Conservation (phyloP, 2,797 vertebrate species). For the Trachops cirrhosus region DNA sequence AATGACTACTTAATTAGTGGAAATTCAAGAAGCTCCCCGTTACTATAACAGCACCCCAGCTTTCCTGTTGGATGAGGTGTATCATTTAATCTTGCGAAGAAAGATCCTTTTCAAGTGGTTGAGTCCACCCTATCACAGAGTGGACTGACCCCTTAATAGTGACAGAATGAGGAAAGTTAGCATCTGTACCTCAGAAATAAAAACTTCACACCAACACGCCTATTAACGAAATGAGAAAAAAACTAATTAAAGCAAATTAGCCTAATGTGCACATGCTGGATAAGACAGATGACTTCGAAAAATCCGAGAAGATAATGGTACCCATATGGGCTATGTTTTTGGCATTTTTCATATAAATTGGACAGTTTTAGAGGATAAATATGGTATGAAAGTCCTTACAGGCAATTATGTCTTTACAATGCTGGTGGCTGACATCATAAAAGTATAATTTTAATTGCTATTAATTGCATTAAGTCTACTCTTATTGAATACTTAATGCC, state of each 20-base stretch:
- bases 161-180: constrained; percentile 76
- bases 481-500: constrained; percentile 89
- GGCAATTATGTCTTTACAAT: constrained; percentile 90
- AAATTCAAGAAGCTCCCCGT: constrained; percentile 52
- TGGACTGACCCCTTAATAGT: constrained; percentile 70
- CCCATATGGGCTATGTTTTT: constrained; percentile 89
- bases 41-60: constrained; percentile 46
- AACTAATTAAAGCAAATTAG: constrained; percentile 91
- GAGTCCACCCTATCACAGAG: constrained; percentile 57
- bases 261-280: constrained; percentile 85
- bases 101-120: constrained; percentile 21
- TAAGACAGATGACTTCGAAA: constrained; percentile 87
- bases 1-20: constrained; percentile 75
- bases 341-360: constrained; percentile 90
- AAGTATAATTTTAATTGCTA: constrained; percentile 91
- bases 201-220: constrained; percentile 82
- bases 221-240: constrained; percentile 87
- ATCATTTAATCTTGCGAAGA: constrained; percentile 41
- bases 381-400: constrained; percentile 87
- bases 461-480: constrained; percentile 90
- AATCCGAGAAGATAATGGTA: constrained; percentile 87
- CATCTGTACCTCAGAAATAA: constrained; percentile 76
- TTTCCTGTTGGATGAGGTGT: constrained; percentile 40
- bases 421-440: constrained; percentile 88
- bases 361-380: constrained; percentile 90